Base-by-base conservation (phyloP, 92 coral and sea anemone species). In the Parazoanthus swiftii region DNA sequence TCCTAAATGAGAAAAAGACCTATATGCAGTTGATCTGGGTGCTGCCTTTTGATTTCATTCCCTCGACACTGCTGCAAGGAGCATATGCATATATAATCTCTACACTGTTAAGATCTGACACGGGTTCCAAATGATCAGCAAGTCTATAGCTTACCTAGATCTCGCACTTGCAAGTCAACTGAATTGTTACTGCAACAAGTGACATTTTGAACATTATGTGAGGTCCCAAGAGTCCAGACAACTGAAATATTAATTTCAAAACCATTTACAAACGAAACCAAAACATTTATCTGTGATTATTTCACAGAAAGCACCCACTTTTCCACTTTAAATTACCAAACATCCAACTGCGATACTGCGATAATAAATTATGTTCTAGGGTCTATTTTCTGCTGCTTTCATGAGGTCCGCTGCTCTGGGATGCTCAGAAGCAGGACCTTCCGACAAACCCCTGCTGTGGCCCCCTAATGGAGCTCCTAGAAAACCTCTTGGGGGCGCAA, bases 391-490 rank as follows among this genome's bases (percentile, higher is more conserved):
- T 25, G 91, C 84, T 59, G 90, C 92, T 33, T 91, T 91, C 75
- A 91, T 76, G 81, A 76, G 87, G 79, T 84, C 87, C 79, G 70
- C 87, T 70, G 87, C 90, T 66, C 93, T 89, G 36, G 84, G 77
- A 56, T 91, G 91, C 89, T 90, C 93, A 59, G 91, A 65, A 35
- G 86, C 90, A 15, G 93, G 85, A n/a, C 90, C 93, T 29, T 95
- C 98, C 36, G 91, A 80, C 38, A 95, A 93, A 85, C 95, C 91
- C 76, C 98, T 88, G 79, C 92, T 90, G 39, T 94, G 93, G 33
- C 93, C 92, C 39, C 94, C 93, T 76, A 82, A 38, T 43, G 93
- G 92, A 29, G 92, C 71, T 85, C 93, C 95, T 90, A 95, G 90
- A 93, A 91, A 90, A 48, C 92, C 90, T 79, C 95, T 93, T 63